Evolutionary conservation across 1,140 invertebrate genomes (phyloP).

Genomic region (Tetramorium alpestre): DNA sequence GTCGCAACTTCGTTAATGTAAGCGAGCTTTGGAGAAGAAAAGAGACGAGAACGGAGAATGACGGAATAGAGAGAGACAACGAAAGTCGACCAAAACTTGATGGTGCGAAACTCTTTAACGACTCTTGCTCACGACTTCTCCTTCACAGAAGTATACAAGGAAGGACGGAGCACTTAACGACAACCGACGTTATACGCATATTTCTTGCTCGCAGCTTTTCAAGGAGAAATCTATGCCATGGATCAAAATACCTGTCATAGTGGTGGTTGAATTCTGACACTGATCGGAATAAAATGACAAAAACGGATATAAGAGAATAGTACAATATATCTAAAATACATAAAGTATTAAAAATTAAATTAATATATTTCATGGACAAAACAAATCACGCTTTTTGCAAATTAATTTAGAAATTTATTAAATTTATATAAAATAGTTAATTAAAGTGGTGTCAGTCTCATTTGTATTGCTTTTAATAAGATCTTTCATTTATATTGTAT

Average conservation of each 20-base stretch:
- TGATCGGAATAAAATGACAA: not conserved
- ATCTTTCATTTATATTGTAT: not conserved
- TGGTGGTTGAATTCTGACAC: not conserved
- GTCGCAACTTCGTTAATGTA: conserved; percentile 59
- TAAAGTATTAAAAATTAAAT: not conserved
- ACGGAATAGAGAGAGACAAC: not conserved
- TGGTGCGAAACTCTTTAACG: conserved; percentile 67
- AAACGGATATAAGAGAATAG: not conserved
- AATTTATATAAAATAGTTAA: conserved; percentile 1
- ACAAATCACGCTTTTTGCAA: not conserved
- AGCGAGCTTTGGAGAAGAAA: conserved; percentile 34
- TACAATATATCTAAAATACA: not conserved
- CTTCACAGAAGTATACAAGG: conserved; percentile 19
- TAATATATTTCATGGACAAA: not conserved
- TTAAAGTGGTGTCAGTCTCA: not conserved
- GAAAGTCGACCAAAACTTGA: conserved; percentile 44
- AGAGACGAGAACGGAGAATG: not conserved
- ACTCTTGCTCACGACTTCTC: conserved; percentile 52
- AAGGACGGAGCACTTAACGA: conserved; percentile 16
- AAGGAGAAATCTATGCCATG: conserved; percentile 1
- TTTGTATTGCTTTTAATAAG: not conserved
- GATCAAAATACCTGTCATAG: not conserved
- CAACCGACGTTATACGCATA: conserved; percentile 6
- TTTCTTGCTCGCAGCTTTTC: conserved; percentile 9
- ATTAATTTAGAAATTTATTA: not conserved